Evolutionary conservation across 92 coral and sea anemone genomes (phyloP).

Genomic region (Epizoanthus rinbou): DNA sequence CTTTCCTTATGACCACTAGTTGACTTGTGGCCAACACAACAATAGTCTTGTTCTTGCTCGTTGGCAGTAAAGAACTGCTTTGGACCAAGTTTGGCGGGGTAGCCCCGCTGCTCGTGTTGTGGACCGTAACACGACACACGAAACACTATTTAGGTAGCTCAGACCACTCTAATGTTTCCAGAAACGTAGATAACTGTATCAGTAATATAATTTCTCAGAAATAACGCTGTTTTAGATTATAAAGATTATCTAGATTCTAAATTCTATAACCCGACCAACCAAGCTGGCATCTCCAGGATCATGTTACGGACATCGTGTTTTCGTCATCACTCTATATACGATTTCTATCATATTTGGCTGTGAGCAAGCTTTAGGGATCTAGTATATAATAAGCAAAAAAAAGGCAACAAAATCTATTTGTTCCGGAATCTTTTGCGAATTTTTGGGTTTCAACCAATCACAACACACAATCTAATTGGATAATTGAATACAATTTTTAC

Average conservation of each 20-base stretch:
- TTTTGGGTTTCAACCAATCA: conserved; percentile 4
- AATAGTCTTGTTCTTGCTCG: neutral
- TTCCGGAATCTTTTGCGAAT: neutral
- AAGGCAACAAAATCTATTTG: neutral
- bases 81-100: neutral
- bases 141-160: neutral
- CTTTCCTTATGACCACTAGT: neutral
- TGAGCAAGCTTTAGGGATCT: conserved; percentile 5
- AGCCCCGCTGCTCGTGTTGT: neutral
- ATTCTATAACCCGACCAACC: neutral
- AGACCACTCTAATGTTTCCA: neutral
- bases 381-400: neutral
- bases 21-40: neutral
- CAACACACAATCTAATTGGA: neutral
- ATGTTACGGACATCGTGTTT: neutral
- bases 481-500: neutral
- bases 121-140: neutral
- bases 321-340: conserved; percentile 15
- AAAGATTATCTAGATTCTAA: neutral
- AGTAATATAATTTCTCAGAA: neutral
- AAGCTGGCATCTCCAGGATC: neutral
- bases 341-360: conserved; percentile 3
- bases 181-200: neutral
- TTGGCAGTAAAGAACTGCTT: neutral
- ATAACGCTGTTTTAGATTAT: neutral